Percentiles rank a stretch among this genome's conserved stretches.
Conservation (phyloP, 1,140 invertebrate genomes). For the Trypoxylus dichotomus region DNA sequence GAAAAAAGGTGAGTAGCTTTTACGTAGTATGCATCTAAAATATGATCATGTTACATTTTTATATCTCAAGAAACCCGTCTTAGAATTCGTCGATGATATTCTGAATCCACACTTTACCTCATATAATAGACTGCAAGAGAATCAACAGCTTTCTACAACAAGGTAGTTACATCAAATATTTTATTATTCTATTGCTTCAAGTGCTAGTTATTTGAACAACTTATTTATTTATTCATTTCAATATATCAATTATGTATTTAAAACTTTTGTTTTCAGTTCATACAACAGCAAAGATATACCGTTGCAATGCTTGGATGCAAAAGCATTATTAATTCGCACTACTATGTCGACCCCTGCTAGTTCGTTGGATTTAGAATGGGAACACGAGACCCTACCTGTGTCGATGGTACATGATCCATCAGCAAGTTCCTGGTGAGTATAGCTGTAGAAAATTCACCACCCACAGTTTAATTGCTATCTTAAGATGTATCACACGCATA, state of each 20-base stretch:
- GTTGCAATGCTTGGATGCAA: constrained; percentile 57
- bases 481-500: too few species aligned
- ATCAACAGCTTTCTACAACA: constrained; percentile 46
- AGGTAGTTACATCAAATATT: constrained; percentile 41
- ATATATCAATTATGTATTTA: neutral
- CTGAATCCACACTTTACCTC: constrained; percentile 53
- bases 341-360: constrained; percentile 58
- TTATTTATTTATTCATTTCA: too few species aligned
- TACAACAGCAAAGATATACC: constrained; percentile 53
- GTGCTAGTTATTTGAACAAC: too few species aligned
- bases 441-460: neutral
- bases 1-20: constrained; percentile 30
- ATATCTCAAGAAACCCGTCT: constrained; percentile 47
- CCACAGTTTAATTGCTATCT: too few species aligned
- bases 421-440: constrained; percentile 47
- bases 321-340: constrained; percentile 53
- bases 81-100: constrained; percentile 56
- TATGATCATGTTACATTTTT: constrained; percentile 32
- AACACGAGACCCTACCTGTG: constrained; percentile 57
- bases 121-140: constrained; percentile 55
- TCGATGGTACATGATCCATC: constrained; percentile 49
- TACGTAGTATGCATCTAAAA: constrained; percentile 28
- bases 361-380: constrained; percentile 64
- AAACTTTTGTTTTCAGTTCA: constrained; percentile 47
- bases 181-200: too few species aligned